Conservation (phyloP, 2,888 invertebrate genomes). For the Nomada ferruginata region DNA sequence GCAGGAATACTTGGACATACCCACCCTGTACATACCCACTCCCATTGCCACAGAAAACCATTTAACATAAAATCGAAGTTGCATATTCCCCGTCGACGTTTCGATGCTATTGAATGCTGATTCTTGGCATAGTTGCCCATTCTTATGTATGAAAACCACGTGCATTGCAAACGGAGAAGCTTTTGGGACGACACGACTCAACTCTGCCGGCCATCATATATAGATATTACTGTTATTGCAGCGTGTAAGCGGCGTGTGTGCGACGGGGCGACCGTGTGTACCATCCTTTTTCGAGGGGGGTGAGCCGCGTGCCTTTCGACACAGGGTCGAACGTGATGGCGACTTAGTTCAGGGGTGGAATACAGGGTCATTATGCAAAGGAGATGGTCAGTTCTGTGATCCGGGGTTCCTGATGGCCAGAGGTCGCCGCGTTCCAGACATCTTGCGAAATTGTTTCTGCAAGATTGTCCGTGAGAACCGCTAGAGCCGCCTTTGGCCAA, state of each 20-base stretch:
- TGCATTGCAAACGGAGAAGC: conserved; percentile 59
- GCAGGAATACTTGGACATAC: neutral
- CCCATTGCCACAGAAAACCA: neutral
- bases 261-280: conserved; percentile 13
- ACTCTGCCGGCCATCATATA: conserved; percentile 61
- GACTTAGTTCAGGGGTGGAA: conserved; percentile 38
- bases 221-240: conserved; percentile 78
- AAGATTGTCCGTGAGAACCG: conserved; percentile 69
- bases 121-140: conserved; percentile 71
- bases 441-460: conserved; percentile 80
- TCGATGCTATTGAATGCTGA: conserved; percentile 80
- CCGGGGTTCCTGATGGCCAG: conserved; percentile 74
- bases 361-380: conserved; percentile 83
- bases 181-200: conserved; percentile 52
- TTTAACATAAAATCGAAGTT: conserved; percentile 32
- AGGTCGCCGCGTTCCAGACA: conserved; percentile 81
- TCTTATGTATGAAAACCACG: conserved; percentile 81
- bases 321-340: conserved; percentile 40
- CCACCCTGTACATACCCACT: neutral
- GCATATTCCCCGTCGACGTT: conserved; percentile 42
- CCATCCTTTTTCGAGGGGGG: conserved; percentile 1
- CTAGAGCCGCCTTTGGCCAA: conserved; percentile 63
- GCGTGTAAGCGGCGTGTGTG: conserved; percentile 56
- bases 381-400: conserved; percentile 83
- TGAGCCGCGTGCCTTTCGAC: conserved; percentile 59